Conservation (phyloP, 2,888 invertebrate genomes). For the Epicampocera succincta region DNA sequence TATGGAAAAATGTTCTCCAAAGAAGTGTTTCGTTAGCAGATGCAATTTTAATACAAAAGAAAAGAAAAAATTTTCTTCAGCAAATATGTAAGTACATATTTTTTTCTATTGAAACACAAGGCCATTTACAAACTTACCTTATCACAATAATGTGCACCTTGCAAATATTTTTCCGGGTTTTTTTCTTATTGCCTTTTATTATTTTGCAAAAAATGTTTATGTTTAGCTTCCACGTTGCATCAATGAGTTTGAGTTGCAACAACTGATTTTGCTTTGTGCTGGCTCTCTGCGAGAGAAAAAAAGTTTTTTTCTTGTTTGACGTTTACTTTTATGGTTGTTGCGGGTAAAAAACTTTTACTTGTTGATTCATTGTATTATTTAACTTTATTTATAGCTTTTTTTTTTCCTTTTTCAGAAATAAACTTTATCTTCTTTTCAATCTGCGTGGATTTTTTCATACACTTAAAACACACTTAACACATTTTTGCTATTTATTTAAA, state of each 20-base stretch:
- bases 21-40: too few relatives aligned
- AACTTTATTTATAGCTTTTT: constrained; percentile 17
- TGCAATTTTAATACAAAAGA: too few relatives aligned
- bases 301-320: background rate
- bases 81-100: too few relatives aligned
- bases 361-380: constrained; percentile 32
- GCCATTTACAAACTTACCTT: too few relatives aligned
- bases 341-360: constrained; percentile 44
- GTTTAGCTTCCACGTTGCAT: constrained; percentile 25
- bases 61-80: too few relatives aligned
- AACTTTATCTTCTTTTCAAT: constrained; percentile 12
- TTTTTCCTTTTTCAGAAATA: constrained; percentile 1
- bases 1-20: too few relatives aligned
- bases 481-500: too few relatives aligned
- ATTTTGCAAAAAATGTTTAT: constrained; percentile 17
- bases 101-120: too few relatives aligned
- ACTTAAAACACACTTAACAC: constrained; percentile 10
- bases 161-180: background rate
- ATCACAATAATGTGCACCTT: background rate
- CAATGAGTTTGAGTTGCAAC: constrained; percentile 17
- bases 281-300: background rate
- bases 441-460: constrained; percentile 12
- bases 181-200: background rate
- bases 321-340: constrained; percentile 18
- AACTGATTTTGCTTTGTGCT: background rate